Percentiles rank a stretch among this genome's conserved stretches.
These are phyloP conservation scores for Osmoderma eremita DNA, from an alignment of 2,888 invertebrate species.

Conservation along the genomic window DNA sequence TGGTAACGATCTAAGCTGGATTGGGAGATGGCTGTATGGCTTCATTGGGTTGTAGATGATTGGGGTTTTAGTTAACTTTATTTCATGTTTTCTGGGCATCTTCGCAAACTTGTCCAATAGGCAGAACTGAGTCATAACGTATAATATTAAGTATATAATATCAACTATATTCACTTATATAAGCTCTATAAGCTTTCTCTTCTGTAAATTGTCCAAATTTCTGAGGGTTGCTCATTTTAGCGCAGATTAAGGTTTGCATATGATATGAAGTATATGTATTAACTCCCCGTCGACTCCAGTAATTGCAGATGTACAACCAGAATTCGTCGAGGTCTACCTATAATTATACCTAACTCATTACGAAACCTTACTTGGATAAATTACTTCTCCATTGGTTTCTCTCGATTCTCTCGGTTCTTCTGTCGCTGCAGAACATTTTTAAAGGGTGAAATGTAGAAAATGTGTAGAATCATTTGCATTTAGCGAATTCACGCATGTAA, in stretches of 20 bases:
- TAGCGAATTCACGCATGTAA: neutral
- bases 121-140: too few relatives aligned
- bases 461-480: neutral
- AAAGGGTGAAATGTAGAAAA: neutral
- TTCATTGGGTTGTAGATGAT: too few relatives aligned
- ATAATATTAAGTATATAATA: too few relatives aligned
- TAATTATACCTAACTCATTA: slow-evolving; percentile 1
- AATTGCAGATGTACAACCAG: neutral
- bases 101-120: too few relatives aligned
- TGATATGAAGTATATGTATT: slow-evolving; percentile 5
- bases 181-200: too few relatives aligned
- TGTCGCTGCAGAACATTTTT: neutral
- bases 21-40: too few relatives aligned
- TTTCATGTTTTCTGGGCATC: too few relatives aligned
- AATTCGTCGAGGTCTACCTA: neutral
- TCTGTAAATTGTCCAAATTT: neutral
- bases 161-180: too few relatives aligned
- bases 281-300: neutral
- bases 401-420: neutral
- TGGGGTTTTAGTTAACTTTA: too few relatives aligned
- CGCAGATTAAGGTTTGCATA: neutral
- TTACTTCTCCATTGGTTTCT: neutral
- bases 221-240: slow-evolving; percentile 3
- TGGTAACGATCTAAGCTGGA: too few relatives aligned
- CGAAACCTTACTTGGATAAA: neutral